Percentiles rank a stretch among this genome's conserved stretches.
These are phyloP conservation scores for Loripinus fragilis DNA, from an alignment of 2,888 invertebrate species.

Conservation along the genomic window DNA sequence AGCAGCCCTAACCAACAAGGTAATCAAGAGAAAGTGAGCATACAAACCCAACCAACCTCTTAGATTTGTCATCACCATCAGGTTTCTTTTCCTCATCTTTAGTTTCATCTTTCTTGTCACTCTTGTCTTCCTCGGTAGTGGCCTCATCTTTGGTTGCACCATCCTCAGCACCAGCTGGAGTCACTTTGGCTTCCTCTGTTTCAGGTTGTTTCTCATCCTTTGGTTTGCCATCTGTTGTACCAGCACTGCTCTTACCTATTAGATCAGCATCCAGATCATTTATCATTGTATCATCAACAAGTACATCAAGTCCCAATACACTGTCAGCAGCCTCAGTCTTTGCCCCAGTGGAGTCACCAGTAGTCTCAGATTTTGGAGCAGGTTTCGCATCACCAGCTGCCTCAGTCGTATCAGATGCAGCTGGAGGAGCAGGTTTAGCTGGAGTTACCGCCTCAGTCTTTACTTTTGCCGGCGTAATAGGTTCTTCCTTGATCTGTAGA, in stretches of 20 bases:
- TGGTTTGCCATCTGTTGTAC: slow-evolving; percentile 56
- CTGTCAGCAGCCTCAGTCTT: slow-evolving; percentile 71
- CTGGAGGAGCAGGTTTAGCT: slow-evolving; percentile 25
- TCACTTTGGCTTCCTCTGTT: slow-evolving; percentile 53
- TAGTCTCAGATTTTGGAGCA: slow-evolving; percentile 32
- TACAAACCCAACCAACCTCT: slow-evolving; percentile 77
- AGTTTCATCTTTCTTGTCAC: slow-evolving; percentile 33
- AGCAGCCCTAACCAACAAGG: background rate
- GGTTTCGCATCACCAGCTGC: slow-evolving; percentile 5
- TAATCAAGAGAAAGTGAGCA: slow-evolving; percentile 53
- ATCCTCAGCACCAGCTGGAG: slow-evolving; percentile 34
- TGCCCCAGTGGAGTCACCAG: slow-evolving; percentile 42
- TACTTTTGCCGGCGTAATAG: slow-evolving; percentile 48
- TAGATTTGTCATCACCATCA: slow-evolving; percentile 56
- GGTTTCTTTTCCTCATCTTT: slow-evolving; percentile 58
- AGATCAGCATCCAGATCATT: slow-evolving; percentile 83
- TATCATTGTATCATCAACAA: slow-evolving; percentile 79
- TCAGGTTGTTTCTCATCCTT: slow-evolving; percentile 62
- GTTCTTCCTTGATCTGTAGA: slow-evolving; percentile 5
- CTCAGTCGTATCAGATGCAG: slow-evolving; percentile 24
- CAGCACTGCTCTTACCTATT: slow-evolving; percentile 36
- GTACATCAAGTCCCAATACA: slow-evolving; percentile 81
- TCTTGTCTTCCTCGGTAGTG: slow-evolving; percentile 26
- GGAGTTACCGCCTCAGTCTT: slow-evolving; percentile 22
- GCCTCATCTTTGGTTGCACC: slow-evolving; percentile 33